Conservation (phyloP, 2,888 invertebrate genomes). For the Drosophila flavopinicola region DNA sequence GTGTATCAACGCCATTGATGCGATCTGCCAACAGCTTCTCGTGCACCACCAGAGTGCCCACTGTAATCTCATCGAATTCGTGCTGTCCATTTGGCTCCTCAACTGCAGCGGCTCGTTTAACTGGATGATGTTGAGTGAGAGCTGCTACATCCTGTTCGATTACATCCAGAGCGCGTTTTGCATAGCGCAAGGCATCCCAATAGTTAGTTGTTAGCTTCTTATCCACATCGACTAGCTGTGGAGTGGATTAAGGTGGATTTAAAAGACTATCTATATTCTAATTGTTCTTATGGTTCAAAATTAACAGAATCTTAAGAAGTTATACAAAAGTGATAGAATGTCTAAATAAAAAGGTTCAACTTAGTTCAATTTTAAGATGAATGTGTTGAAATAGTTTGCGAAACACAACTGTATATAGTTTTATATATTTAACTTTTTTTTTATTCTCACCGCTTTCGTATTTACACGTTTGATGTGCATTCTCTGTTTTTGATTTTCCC, state of each 20-base stretch:
- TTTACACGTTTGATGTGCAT: conserved; percentile 67
- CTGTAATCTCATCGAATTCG: conserved; percentile 69
- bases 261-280: too few species aligned
- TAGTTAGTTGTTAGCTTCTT: conserved; percentile 71
- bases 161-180: conserved; percentile 74
- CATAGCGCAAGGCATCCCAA: conserved; percentile 79
- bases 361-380: too few species aligned
- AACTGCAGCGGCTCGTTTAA: conserved; percentile 31
- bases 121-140: conserved; percentile 9
- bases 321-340: too few species aligned
- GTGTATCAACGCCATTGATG: conserved; percentile 70
- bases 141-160: conserved; percentile 61
- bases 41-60: conserved; percentile 74
- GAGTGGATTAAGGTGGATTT: background rate
- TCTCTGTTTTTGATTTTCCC: conserved; percentile 21
- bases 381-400: too few species aligned
- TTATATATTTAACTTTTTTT: background rate
- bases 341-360: too few species aligned
- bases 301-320: too few species aligned
- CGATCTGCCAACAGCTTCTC: conserved; percentile 57
- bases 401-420: background rate
- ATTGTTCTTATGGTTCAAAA: too few species aligned
- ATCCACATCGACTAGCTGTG: conserved; percentile 66
- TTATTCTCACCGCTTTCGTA: conserved; percentile 73
- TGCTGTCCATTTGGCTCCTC: conserved; percentile 36